phyloP scores from a whole-genome alignment of 1,140 invertebrate species.

The Chironomus striatipennis region DNA sequence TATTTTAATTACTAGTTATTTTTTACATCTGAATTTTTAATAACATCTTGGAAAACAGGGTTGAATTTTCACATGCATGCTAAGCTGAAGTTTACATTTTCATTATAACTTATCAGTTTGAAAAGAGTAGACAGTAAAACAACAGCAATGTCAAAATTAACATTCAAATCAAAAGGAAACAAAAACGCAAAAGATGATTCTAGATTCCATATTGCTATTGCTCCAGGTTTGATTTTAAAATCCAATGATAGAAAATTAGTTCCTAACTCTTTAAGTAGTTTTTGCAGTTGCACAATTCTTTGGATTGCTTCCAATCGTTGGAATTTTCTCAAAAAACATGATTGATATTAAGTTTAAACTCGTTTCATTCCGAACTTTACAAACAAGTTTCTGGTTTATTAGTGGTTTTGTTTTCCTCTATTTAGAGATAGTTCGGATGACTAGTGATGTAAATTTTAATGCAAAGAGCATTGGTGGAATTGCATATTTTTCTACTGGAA shows the following conservation, averaged over 20 bases:
- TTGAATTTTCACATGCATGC: too few species aligned
- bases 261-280: constrained; percentile 29
- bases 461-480: constrained; percentile 33
- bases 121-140: too few species aligned
- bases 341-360: constrained; percentile 30
- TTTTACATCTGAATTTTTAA: too few species aligned
- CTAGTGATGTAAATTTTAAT: constrained; percentile 31
- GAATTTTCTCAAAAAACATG: constrained; percentile 30
- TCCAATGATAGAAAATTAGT: not conserved
- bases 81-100: too few species aligned
- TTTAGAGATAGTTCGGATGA: constrained; percentile 30
- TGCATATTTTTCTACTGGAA: constrained; percentile 30
- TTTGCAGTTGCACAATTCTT: constrained; percentile 35
- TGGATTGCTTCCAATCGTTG: constrained; percentile 32
- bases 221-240: not conserved
- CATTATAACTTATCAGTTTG: too few species aligned
- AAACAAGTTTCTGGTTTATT: constrained; percentile 30
- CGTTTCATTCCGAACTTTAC: constrained; percentile 30
- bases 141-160: not conserved
- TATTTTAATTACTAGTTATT: too few species aligned
- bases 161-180: not conserved
- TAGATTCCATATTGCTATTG: not conserved
- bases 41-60: too few species aligned
- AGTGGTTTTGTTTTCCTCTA: constrained; percentile 28
- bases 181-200: not conserved